These are phyloP conservation scores for Melanophora roralis DNA, from an alignment of 2,888 invertebrate genomes.

Conservation along the genomic window DNA sequence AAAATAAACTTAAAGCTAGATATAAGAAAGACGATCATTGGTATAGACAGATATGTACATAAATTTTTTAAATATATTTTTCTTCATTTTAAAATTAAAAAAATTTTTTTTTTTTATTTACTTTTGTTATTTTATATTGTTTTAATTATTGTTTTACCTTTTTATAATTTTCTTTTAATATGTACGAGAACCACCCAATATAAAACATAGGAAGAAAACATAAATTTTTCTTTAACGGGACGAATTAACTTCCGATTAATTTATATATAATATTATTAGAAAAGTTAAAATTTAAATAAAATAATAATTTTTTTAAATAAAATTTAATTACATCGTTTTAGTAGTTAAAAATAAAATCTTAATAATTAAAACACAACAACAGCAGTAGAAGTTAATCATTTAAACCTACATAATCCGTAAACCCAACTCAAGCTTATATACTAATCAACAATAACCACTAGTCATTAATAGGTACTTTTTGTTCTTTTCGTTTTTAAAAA, in stretches of 20 bases:
- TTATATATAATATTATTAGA: conserved; percentile 25
- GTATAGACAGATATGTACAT: too few relatives aligned
- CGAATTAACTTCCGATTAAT: conserved; percentile 62
- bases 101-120: background rate
- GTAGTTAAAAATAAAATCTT: conserved; percentile 37
- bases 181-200: conserved; percentile 42
- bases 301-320: conserved; percentile 11
- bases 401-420: conserved; percentile 14
- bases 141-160: background rate
- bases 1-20: too few relatives aligned
- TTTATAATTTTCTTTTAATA: background rate
- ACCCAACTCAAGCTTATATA: conserved; percentile 14
- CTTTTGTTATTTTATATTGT: background rate
- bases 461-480: conserved; percentile 28
- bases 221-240: conserved; percentile 59
- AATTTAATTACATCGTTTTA: too few relatives aligned
- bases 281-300: background rate
- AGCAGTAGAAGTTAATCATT: conserved; percentile 5
- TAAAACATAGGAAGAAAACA: conserved; percentile 42
- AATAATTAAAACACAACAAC: conserved; percentile 2
- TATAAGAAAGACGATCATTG: too few relatives aligned
- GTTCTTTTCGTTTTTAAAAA: conserved; percentile 10
- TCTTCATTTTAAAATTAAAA: too few relatives aligned
- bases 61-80: too few relatives aligned
- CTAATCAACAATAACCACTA: conserved; percentile 10